Evolutionary conservation across 1,140 invertebrate genomes (phyloP), one percentile per base, ranked within the genome.

Genomic region (Drosophila jambulina): DNA sequence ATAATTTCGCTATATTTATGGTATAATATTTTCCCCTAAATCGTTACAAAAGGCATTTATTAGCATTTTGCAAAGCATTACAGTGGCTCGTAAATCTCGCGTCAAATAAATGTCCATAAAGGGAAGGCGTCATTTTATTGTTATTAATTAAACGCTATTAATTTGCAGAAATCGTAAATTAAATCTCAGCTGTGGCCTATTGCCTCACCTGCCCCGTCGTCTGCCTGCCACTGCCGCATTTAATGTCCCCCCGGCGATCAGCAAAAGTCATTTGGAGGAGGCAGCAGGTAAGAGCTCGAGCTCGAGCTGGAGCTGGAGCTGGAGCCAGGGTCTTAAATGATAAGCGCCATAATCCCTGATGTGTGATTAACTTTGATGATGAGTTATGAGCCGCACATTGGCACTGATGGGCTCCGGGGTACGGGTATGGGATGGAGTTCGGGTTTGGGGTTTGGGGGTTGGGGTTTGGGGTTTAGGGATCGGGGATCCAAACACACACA

Each of bases 91-190:
- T 90, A 90, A 90, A 90, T 90, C 85, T 76, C 60, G 51, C 71
- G 75, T 72, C 85, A 90, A 90, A 90, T 90, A 90, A 90, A 90
- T 82, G 86, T 82, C 78, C 82, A 90, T 90, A 90, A 90, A 82
- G 51, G 61, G 23, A 78, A 90, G 87, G 86, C 86, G 86, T 90
- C 86, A 90, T 86, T 90, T 90, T 90, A 90, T 91, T 90, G 86
- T 90, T 90, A 90, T 90, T 90, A 90, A 90, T 90, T 90, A 91
- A 90, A 90, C 54, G 86, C 86, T 91, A 90, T 90, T 90, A 91
- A 90, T 90, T 90, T 90, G 87, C 83, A 91, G 86, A 91, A 90
- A 90, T 90, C 86, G 86, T 90, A 90, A 90, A 90, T 90, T 91
- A 90, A 90, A 90, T 91, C 86, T 82, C 58, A 61, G 74, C 42